phyloP scores from a whole-genome alignment of 2,113 vertebrate species.

The Sceloporus undulatus region DNA sequence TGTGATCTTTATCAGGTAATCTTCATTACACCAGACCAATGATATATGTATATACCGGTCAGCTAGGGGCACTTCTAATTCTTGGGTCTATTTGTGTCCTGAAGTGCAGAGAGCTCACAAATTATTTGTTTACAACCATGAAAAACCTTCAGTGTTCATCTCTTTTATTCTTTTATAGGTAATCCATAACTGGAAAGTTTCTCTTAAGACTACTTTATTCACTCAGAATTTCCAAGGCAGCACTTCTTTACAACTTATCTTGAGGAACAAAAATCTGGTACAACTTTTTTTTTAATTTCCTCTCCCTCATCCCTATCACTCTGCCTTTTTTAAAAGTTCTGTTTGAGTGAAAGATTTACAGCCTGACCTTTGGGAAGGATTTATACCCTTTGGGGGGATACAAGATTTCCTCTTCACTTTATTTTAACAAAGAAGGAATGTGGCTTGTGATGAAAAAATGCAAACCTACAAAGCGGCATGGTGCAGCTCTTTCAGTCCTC shows the following conservation, averaged over 20 bases:
- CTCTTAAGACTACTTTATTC: constrained; percentile 73
- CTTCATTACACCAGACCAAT: constrained; percentile 90
- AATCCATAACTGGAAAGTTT: constrained; percentile 82
- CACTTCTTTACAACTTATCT: constrained; percentile 62
- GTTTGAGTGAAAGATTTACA: constrained; percentile 43
- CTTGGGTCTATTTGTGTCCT: constrained; percentile 78
- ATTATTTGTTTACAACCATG: constrained; percentile 85
- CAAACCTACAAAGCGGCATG: rapidly evolving
- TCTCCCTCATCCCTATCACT: background rate
- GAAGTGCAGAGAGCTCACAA: constrained; percentile 76
- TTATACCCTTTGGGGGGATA: constrained; percentile 23
- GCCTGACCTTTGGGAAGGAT: constrained; percentile 38
- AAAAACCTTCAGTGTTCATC: constrained; percentile 79
- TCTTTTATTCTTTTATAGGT: constrained; percentile 85
- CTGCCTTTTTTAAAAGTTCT: background rate
- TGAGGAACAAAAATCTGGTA: background rate
- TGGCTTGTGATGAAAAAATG: constrained; percentile 21
- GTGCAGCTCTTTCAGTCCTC: background rate
- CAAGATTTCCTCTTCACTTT: constrained; percentile 6
- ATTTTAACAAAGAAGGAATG: constrained; percentile 48
- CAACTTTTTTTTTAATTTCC: background rate
- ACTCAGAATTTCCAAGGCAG: constrained; percentile 74
- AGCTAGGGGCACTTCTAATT: constrained; percentile 85
- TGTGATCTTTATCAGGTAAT: constrained; percentile 98
- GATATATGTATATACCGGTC: constrained; percentile 87